Evolutionary conservation across 2,797 vertebrate species (phyloP).

Genomic region (Tokudaia tokunoshimensis): DNA sequence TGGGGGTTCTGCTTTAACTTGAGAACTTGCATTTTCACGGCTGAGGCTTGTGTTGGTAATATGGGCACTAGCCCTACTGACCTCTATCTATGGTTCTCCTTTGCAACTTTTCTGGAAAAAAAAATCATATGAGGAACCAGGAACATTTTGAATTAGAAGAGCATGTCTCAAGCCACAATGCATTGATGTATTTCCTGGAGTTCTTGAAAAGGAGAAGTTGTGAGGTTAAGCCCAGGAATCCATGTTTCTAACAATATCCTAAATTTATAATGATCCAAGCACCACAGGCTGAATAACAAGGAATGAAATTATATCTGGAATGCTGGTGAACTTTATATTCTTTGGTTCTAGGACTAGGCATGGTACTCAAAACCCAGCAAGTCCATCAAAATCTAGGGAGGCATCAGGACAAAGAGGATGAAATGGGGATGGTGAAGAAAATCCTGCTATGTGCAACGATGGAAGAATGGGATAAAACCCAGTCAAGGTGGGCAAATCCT

Average conservation of each 20-base stretch:
- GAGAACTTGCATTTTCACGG: neutral
- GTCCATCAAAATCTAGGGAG: neutral
- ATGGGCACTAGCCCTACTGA: neutral
- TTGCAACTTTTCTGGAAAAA: too few relatives aligned
- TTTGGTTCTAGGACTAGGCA: neutral
- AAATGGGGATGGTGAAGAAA: neutral
- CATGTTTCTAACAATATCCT: neutral
- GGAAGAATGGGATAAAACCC: neutral
- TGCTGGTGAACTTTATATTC: neutral
- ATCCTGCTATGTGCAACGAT: neutral
- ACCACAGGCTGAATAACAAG: neutral
- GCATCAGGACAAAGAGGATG: neutral
- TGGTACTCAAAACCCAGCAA: neutral
- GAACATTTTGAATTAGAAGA: neutral
- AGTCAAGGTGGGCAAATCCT: neutral
- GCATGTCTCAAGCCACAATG: neutral
- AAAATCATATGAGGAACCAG: neutral
- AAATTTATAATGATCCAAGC: neutral
- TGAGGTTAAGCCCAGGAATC: neutral
- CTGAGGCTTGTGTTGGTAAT: neutral
- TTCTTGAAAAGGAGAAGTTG: neutral
- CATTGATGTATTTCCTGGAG: neutral
- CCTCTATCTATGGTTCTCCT: neutral
- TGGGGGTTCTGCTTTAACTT: neutral
- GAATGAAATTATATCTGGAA: neutral